Conservation (phyloP, 2,888 invertebrate genomes). For the Nemurella pictetii region DNA sequence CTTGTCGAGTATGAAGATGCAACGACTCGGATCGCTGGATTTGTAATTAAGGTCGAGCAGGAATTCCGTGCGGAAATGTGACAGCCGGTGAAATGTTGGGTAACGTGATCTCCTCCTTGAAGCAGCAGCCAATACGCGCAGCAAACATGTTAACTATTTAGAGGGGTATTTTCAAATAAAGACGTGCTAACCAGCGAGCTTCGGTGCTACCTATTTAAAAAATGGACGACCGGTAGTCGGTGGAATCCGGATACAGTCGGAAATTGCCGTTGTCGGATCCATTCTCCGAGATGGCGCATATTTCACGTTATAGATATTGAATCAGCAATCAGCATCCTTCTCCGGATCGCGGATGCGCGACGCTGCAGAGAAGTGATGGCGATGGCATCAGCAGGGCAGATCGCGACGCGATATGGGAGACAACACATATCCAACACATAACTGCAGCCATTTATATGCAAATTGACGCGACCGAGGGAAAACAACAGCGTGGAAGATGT, state of each 20-base stretch:
- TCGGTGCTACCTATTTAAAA: neutral
- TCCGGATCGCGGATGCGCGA: neutral
- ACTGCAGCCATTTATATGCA: constrained; percentile 35
- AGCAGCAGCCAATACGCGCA: neutral
- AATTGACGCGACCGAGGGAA: constrained; percentile 6
- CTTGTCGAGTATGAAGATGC: too few species aligned
- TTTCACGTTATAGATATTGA: neutral
- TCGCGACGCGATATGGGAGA: neutral
- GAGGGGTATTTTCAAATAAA: neutral
- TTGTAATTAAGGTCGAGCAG: neutral
- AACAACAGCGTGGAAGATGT: constrained; percentile 1
- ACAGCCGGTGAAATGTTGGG: neutral
- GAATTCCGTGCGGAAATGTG: neutral
- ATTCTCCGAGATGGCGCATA: neutral
- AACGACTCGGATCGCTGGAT: too few species aligned
- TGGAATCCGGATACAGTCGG: neutral
- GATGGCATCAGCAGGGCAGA: neutral
- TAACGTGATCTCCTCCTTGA: neutral
- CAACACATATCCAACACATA: constrained; percentile 7
- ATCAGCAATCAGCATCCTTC: neutral
- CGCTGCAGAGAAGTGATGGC: neutral
- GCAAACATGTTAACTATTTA: neutral
- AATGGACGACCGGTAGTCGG: neutral
- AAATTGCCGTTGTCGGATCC: too few species aligned
- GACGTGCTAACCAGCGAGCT: neutral